phyloP scores from a whole-genome alignment of 2,888 invertebrate species.

The Subacronicta megacephala region DNA sequence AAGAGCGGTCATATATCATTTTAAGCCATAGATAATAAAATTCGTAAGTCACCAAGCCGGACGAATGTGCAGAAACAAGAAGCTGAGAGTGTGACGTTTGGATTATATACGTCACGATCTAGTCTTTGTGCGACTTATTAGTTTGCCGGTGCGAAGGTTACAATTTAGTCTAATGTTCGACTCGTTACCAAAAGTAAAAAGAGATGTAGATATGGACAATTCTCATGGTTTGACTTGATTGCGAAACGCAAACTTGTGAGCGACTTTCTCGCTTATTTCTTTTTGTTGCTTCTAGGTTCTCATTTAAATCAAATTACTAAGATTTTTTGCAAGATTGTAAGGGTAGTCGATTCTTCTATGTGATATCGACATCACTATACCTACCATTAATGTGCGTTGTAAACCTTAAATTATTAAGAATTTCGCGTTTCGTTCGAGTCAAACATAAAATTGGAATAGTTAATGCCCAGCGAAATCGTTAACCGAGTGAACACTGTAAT shows the following conservation, averaged over 20 bases:
- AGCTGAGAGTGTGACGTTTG: slow-evolving; percentile 53
- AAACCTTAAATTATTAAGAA: slow-evolving; percentile 63
- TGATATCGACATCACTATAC: slow-evolving; percentile 34
- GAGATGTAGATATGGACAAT: too few species aligned
- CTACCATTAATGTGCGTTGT: slow-evolving; percentile 43
- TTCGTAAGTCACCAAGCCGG: slow-evolving; percentile 85
- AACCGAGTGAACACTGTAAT: slow-evolving; percentile 86
- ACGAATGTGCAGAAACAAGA: slow-evolving; percentile 77
- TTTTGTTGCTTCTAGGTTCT: too few species aligned
- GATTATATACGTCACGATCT: slow-evolving; percentile 41
- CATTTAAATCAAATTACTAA: too few species aligned
- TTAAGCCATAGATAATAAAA: slow-evolving; percentile 90
- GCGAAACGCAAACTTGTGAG: too few species aligned
- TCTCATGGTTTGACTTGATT: too few species aligned
- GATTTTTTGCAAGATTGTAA: neutral
- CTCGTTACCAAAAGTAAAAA: too few species aligned
- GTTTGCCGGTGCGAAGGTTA: neutral
- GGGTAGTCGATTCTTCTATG: slow-evolving; percentile 2
- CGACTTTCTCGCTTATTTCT: too few species aligned
- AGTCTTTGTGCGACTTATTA: neutral
- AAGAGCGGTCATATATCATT: slow-evolving; percentile 88
- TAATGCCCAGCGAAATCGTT: slow-evolving; percentile 87
- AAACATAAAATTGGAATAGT: slow-evolving; percentile 88
- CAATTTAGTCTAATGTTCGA: neutral
- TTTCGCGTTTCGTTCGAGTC: slow-evolving; percentile 76